These are phyloP conservation scores for Agrilus mali DNA, from an alignment of 2,888 invertebrate genomes.

Conservation along the genomic window DNA sequence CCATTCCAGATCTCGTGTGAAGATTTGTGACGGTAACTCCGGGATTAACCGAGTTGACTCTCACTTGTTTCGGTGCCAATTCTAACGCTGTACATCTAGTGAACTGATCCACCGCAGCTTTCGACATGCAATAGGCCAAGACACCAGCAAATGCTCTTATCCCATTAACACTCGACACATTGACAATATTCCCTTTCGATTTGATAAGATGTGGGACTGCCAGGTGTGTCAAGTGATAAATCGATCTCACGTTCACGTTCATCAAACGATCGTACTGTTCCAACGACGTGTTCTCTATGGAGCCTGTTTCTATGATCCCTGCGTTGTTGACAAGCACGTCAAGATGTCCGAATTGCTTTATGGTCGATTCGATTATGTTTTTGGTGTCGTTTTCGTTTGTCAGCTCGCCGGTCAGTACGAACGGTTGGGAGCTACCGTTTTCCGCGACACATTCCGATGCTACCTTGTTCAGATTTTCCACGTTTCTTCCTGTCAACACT, in stretches of 20 bases:
- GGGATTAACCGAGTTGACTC: slow-evolving; percentile 88
- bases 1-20: slow-evolving; percentile 78
- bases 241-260: slow-evolving; percentile 75
- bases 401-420: slow-evolving; percentile 56
- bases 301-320: slow-evolving; percentile 69
- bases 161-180: slow-evolving; percentile 91
- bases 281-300: slow-evolving; percentile 73
- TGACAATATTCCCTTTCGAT: slow-evolving; percentile 83
- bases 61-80: slow-evolving; percentile 64
- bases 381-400: slow-evolving; percentile 61
- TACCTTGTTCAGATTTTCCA: slow-evolving; percentile 50
- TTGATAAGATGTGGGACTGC: slow-evolving; percentile 76
- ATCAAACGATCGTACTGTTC: slow-evolving; percentile 84
- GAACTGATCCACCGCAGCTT: slow-evolving; percentile 89
- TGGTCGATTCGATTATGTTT: slow-evolving; percentile 56
- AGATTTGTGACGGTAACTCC: slow-evolving; percentile 84
- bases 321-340: slow-evolving; percentile 87
- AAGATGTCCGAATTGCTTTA: slow-evolving; percentile 61
- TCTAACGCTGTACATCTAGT: slow-evolving; percentile 87
- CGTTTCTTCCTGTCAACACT: slow-evolving; percentile 60
- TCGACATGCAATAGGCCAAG: slow-evolving; percentile 84
- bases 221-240: slow-evolving; percentile 73
- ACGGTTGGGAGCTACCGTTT: slow-evolving; percentile 32
- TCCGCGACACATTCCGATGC: slow-evolving; percentile 42
- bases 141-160: slow-evolving; percentile 82